Percentiles rank a stretch among this genome's conserved stretches.
phyloP scores from a whole-genome alignment of 2,113 vertebrate species.

The Craseonycteris thonglongyai region DNA sequence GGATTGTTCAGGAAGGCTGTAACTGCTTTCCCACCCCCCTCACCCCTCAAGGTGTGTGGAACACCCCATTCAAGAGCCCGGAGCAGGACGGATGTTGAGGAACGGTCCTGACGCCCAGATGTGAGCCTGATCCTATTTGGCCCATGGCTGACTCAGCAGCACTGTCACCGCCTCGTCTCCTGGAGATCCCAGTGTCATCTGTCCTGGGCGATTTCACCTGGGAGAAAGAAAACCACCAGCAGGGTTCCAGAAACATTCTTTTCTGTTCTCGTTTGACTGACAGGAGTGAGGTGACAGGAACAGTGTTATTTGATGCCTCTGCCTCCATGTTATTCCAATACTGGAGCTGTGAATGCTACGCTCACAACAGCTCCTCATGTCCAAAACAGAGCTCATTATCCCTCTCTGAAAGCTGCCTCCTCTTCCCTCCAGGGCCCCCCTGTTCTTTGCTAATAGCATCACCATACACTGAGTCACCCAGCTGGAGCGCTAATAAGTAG shows the following conservation, averaged over 20 bases:
- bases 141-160: background rate
- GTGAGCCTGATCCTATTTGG: background rate
- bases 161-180: slow-evolving; percentile 2
- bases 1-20: background rate
- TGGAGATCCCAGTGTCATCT: background rate
- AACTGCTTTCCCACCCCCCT: accelerated
- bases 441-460: slow-evolving; percentile 13
- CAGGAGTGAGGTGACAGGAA: slow-evolving; percentile 60
- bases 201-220: slow-evolving; percentile 7
- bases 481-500: slow-evolving; percentile 37
- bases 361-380: background rate
- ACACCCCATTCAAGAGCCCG: background rate
- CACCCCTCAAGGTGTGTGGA: background rate
- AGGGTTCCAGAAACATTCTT: slow-evolving; percentile 50
- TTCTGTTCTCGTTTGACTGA: slow-evolving; percentile 57
- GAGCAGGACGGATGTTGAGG: background rate
- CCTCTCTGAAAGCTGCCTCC: slow-evolving; percentile 28
- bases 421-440: background rate
- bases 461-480: background rate
- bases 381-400: slow-evolving; percentile 52
- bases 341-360: background rate
- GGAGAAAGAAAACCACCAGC: slow-evolving; percentile 55
- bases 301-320: slow-evolving; percentile 30
- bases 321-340: slow-evolving; percentile 24
- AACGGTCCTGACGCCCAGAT: background rate